Conservation (phyloP, 1,140 invertebrate genomes). For the Orchesella cincta region DNA sequence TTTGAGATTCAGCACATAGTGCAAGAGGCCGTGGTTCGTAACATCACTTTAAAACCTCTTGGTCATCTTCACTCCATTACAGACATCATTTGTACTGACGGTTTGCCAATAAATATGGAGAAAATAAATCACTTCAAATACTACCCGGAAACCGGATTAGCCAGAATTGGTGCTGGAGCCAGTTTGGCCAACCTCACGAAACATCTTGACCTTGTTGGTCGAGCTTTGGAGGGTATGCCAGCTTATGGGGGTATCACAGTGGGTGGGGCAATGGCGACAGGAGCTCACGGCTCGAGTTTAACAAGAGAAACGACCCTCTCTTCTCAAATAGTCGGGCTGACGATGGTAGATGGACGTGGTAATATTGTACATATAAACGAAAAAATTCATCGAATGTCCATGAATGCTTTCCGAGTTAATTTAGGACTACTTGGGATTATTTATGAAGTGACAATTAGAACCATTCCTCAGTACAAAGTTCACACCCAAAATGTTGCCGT, state of each 20-base stretch:
- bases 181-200: neutral
- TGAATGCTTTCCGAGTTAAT: neutral
- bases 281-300: slow-evolving; percentile 27
- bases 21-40: neutral
- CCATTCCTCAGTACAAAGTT: slow-evolving; percentile 15
- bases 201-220: neutral
- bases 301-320: slow-evolving; percentile 1
- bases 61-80: neutral
- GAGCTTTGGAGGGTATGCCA: neutral
- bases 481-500: neutral
- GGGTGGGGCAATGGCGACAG: neutral
- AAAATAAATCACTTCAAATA: neutral
- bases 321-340: neutral
- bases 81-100: slow-evolving; percentile 9
- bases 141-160: neutral
- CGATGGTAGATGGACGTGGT: slow-evolving; percentile 9
- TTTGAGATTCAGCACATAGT: neutral
- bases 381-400: too few relatives aligned
- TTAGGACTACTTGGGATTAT: slow-evolving; percentile 24
- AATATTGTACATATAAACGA: too few relatives aligned
- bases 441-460: neutral
- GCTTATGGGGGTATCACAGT: slow-evolving; percentile 9
- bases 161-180: neutral
- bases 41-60: neutral
- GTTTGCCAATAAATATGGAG: neutral